Base-by-base conservation (phyloP, 2,888 invertebrate genomes). In the Bimastos eiseni region DNA sequence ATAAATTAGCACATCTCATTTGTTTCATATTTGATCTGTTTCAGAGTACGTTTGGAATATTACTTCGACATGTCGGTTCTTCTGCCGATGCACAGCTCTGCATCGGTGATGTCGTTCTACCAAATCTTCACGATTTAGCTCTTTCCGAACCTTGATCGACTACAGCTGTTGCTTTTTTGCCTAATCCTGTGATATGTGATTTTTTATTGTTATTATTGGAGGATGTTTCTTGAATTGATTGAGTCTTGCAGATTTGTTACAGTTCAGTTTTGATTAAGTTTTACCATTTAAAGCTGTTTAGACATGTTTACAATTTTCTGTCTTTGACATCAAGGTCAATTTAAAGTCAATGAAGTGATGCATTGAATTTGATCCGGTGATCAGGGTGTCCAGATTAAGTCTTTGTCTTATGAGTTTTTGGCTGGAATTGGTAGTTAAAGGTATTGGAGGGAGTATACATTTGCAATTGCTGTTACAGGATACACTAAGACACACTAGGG, bases 31-130 rank as follows among this genome's bases (percentile, higher is more conserved):
- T 36, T 86, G 13, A 34, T 37, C 13, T 86, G 11, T 86, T 86
- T 34, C 37, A 86, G 86, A 86, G 86, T 37, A 86, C 86, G 15
- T 86, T 86, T 36, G 86, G 86, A 30, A 86, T 86, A n/a, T 86
- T 86, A 86, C 86, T 86, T 86, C 86, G 86, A 86, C 86, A 37
- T 24, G 21, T 86, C 21, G 17, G 37, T 37, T 15, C 34, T 86
- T 86, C 86, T 24, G 37, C 34, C 36, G 37, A 34, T 36, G 86
- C 36, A 24, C 86, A 21, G 21, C 86, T 86, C 3, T 86, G 11
- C 19, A 4, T 37, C 8, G 86, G 86, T 36, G 86, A 86, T 86
- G 34, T 24, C 17, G 36, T 86, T 37, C 0, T 86, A 17, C 86
- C 86, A 19, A 8, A 21, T 86, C 19, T 37, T 17, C 36, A 86